Evolutionary conservation across 2,113 vertebrate species (phyloP).

Genomic region (Piliocolobus tephrosceles): DNA sequence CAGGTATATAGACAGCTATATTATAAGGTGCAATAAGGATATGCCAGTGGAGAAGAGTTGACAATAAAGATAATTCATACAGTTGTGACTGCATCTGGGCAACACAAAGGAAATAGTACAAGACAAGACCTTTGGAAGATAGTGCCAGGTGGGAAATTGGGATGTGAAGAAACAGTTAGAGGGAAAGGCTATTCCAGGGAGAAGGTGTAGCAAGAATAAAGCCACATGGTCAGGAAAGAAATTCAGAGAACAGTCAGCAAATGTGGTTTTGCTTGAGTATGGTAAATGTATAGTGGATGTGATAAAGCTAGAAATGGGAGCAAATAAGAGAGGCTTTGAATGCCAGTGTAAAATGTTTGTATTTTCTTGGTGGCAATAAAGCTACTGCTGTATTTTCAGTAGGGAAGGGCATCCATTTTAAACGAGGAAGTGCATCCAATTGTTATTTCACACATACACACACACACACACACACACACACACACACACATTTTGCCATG

Average conservation of each 20-base stretch:
- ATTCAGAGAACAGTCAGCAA: not conserved
- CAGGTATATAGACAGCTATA: not conserved
- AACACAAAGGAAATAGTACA: not conserved
- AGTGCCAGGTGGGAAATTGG: not conserved
- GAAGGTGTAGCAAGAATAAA: not conserved
- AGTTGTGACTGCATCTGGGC: not conserved
- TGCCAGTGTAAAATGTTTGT: not conserved
- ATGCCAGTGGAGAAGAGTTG: not conserved
- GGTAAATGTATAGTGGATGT: not conserved
- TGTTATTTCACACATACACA: too few relatives aligned
- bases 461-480: too few relatives aligned
- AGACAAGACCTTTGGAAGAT: not conserved
- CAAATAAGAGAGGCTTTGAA: not conserved
- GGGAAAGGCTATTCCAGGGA: not conserved
- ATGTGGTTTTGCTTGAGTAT: not conserved
- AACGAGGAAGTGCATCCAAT: too few relatives aligned
- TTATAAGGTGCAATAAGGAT: not conserved
- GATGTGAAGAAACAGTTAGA: not conserved
- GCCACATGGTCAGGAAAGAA: not conserved
- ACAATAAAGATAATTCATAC: not conserved
- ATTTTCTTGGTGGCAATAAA: not conserved
- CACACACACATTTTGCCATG: not conserved
- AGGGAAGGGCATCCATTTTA: not conserved
- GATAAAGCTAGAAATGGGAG: not conserved
- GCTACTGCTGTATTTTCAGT: not conserved